These are phyloP conservation scores for Pseudanteris insignis DNA, from an alignment of 2,888 invertebrate species.

Conservation along the genomic window DNA sequence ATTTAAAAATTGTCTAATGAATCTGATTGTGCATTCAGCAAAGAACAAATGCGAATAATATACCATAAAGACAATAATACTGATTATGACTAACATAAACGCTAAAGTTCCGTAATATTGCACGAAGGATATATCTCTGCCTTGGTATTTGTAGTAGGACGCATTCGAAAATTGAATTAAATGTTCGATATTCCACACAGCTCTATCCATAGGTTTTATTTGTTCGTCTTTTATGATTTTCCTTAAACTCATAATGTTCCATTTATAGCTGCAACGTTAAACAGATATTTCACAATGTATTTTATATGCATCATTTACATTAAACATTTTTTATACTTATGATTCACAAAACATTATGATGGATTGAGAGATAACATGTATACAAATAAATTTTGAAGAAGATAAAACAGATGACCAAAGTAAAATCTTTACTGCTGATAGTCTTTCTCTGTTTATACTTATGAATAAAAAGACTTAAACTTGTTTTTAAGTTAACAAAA, in stretches of 20 bases:
- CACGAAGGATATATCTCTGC: constrained; percentile 51
- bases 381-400: no score
- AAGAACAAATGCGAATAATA: not conserved
- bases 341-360: no score
- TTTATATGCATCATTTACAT: constrained; percentile 8
- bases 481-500: not conserved
- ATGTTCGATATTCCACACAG: constrained; percentile 60
- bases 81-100: constrained; percentile 20
- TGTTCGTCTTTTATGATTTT: constrained; percentile 54
- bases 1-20: no score
- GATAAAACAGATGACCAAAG: no score
- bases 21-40: no score
- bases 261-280: constrained; percentile 48
- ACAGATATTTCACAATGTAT: no score
- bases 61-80: not conserved
- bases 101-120: constrained; percentile 50
- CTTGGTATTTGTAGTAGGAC: constrained; percentile 55
- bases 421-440: no score
- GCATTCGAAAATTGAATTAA: constrained; percentile 58
- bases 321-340: no score
- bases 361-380: no score
- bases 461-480: not conserved
- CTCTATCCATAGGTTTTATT: constrained; percentile 57
- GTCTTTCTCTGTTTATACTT: no score
- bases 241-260: constrained; percentile 51